These are phyloP conservation scores for Artibeus lituratus DNA, from an alignment of 2,797 vertebrate genomes.

Conservation along the genomic window DNA sequence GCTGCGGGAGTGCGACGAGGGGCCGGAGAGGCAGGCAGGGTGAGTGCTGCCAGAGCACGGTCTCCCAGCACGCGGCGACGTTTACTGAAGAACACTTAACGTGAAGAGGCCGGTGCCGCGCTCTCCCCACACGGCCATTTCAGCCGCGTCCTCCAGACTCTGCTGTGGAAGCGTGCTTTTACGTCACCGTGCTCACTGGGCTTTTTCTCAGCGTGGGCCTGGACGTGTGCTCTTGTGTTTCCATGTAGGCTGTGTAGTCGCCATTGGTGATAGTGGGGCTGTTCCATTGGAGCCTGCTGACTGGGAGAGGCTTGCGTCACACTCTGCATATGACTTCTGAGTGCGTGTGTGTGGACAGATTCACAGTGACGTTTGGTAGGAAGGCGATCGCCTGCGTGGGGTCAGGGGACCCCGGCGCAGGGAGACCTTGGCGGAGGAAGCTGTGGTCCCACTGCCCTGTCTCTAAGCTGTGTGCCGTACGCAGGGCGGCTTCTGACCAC, in stretches of 20 bases:
- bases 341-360: background rate
- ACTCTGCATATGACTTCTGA: background rate
- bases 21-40: background rate
- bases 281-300: background rate
- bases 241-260: background rate
- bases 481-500: background rate
- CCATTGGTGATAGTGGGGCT: background rate
- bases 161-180: background rate
- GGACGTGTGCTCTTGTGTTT: background rate
- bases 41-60: fast-evolving
- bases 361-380: background rate
- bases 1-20: fast-evolving
- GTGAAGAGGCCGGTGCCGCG: background rate
- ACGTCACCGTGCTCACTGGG: background rate
- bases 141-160: background rate
- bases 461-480: background rate
- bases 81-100: background rate
- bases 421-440: background rate
- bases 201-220: background rate
- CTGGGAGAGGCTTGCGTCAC: background rate
- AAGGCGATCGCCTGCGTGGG: background rate
- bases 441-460: background rate
- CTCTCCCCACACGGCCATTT: background rate
- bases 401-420: fast-evolving
- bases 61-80: fast-evolving